Percentiles rank a stretch among this genome's conserved stretches.
phyloP scores from a whole-genome alignment of 2,797 vertebrate species.

The Protonibea diacanthus region DNA sequence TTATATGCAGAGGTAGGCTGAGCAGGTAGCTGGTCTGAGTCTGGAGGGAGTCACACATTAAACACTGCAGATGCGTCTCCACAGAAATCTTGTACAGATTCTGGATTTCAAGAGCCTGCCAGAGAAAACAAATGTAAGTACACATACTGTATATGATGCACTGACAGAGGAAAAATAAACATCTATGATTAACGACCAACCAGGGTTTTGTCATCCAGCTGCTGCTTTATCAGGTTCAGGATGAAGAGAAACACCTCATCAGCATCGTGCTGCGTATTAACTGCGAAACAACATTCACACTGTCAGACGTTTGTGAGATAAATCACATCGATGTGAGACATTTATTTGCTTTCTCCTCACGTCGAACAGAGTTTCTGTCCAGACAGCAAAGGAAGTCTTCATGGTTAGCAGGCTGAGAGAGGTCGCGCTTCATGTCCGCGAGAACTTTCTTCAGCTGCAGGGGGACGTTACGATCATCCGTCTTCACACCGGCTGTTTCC shows the following conservation, averaged over 20 bases:
- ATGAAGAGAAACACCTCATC: constrained; percentile 85
- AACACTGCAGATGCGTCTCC: constrained; percentile 74
- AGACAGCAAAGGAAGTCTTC: constrained; percentile 76
- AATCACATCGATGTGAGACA: neutral
- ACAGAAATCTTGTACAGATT: constrained; percentile 78
- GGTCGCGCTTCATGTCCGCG: constrained; percentile 61
- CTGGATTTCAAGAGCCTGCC: constrained; percentile 78
- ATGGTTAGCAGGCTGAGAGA: constrained; percentile 56
- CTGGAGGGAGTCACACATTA: constrained; percentile 57
- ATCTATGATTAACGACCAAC: constrained; percentile 60
- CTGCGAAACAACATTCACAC: constrained; percentile 60
- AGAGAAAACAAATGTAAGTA: neutral
- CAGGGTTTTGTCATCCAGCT: constrained; percentile 75
- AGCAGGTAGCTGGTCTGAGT: constrained; percentile 67
- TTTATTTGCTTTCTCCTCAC: constrained; percentile 55
- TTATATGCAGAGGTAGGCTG: constrained; percentile 77
- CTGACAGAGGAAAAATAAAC: neutral
- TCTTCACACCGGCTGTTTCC: constrained; percentile 27
- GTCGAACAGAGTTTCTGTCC: constrained; percentile 70
- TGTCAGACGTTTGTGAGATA: neutral
- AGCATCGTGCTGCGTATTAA: constrained; percentile 78
- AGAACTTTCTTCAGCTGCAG: constrained; percentile 75
- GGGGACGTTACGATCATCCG: constrained; percentile 41
- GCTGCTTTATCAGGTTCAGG: constrained; percentile 75
- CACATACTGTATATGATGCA: neutral